A percentile compares a stretch with the other conserved stretches of the same genome.
Evolutionary conservation across 2,797 vertebrate genomes (phyloP).

Genomic region (Sternotherus odoratus): DNA sequence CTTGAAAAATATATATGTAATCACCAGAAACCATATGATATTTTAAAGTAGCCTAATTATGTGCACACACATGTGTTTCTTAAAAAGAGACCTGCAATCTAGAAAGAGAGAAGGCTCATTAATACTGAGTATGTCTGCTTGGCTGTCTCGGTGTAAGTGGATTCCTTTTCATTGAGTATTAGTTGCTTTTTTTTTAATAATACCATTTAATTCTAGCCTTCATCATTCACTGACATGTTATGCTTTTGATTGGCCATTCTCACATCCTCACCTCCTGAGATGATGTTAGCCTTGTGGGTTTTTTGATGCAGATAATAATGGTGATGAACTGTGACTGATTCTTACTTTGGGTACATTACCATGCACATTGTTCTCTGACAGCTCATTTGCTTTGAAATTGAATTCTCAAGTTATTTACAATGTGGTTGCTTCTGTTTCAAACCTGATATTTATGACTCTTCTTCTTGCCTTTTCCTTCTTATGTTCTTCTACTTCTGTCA

Average conservation of each 20-base stretch:
- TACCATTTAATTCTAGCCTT: not conserved
- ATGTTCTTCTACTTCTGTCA: not conserved
- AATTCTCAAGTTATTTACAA: conserved; percentile 6
- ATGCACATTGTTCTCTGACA: not conserved
- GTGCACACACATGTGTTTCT: not conserved
- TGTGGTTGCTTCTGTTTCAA: not conserved
- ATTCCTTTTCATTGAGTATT: not conserved
- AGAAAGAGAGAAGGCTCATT: not conserved
- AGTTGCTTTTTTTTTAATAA: not conserved
- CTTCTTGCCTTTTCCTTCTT: not conserved
- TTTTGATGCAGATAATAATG: not conserved
- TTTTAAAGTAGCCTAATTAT: not conserved
- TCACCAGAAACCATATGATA: not conserved
- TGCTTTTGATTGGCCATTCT: not conserved
- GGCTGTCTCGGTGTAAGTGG: not conserved
- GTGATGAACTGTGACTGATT: conserved; percentile 12
- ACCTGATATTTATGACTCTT: not conserved
- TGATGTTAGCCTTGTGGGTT: not conserved
- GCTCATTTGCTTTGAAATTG: conserved; percentile 40
- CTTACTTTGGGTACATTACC: not conserved
- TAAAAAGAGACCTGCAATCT: not conserved
- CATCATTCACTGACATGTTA: not conserved
- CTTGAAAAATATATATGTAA: not conserved
- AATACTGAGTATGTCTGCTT: not conserved
- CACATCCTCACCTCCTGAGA: not conserved